phyloP scores from a whole-genome alignment of 1,140 invertebrate species.

The Bactericera cockerelli region DNA sequence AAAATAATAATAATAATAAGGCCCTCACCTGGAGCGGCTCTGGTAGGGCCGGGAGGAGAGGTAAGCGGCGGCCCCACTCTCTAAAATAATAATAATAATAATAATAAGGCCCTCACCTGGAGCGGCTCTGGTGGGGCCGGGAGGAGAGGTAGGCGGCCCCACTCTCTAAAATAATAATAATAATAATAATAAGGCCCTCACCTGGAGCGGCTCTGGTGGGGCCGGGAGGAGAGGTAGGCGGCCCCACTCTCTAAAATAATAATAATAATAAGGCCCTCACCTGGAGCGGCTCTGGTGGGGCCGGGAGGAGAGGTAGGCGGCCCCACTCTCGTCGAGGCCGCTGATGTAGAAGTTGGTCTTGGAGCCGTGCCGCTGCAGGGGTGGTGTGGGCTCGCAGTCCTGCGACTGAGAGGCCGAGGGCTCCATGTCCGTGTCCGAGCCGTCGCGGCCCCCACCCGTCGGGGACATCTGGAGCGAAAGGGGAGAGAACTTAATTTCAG shows the following conservation, averaged over 20 bases:
- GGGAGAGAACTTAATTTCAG: slow-evolving; percentile 9
- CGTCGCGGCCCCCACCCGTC: slow-evolving; percentile 38
- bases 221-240: too few relatives aligned
- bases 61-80: slow-evolving; percentile 34
- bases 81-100: too few relatives aligned
- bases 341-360: slow-evolving; percentile 82
- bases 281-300: slow-evolving; percentile 34
- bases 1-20: too few relatives aligned
- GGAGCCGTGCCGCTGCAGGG: slow-evolving; percentile 74
- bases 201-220: too few relatives aligned
- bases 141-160: slow-evolving; percentile 38
- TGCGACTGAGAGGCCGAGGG: slow-evolving; percentile 74
- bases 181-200: too few relatives aligned
- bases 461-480: slow-evolving; percentile 49
- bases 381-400: slow-evolving; percentile 84
- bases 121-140: slow-evolving; percentile 38
- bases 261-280: too few relatives aligned
- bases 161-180: too few relatives aligned
- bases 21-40: slow-evolving; percentile 13
- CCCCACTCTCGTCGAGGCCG: slow-evolving; percentile 34
- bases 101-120: slow-evolving; percentile 15
- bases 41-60: slow-evolving; percentile 45
- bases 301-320: slow-evolving; percentile 39
- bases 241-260: too few relatives aligned
- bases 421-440: slow-evolving; percentile 63